Evolutionary conservation across 2,888 invertebrate species (phyloP), one percentile per base, ranked within the genome.

Genomic region (Cosmia pyralina): DNA sequence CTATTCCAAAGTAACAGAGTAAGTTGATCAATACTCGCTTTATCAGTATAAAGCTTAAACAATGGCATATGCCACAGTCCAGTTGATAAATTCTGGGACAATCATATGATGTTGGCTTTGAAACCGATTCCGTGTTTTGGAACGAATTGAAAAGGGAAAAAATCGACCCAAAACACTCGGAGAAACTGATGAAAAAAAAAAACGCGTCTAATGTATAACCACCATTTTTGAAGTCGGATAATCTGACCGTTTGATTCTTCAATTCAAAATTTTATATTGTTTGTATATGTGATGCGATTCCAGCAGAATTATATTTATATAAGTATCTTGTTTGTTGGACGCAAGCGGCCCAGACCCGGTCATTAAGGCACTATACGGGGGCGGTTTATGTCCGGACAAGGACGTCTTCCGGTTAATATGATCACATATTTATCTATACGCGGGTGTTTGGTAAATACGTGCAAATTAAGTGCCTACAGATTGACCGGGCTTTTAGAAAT

Each of bases 1-100:
- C 77, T 98, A 98, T 91, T 95, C 96, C 53, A 97, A 98, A 92
- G 98, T 99, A 58, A 98, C 98, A 59, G 97, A 97, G 98, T 98
- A 96, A 94, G 95, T 94, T 68, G 0, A 63, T 59, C n/a, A 57
- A 66, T 44, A 38, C 59, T 57, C 11, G 15, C 44, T 79, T 78
- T 48, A 28, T 67, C 38, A 64, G 22, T 59, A 38, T 38, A 38
- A 38, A 38, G 38, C 38, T 38, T 59, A 64, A 11, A 48, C 17
- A 19, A 55, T 28, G 34, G 38, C 7, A 17, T 53, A 53, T 28
- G 5, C 38, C 22, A 22, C n/a, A 46, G 41, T 46, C 38, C 66
- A 44, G 4, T 53, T 34, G 8, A 63, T 38, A 34, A 60, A 15
- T 34, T 53, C 6, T 41, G 46, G 5, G 7, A 52, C 28, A 11